Percentiles rank a stretch among this genome's conserved stretches.
Conservation (phyloP, 2,888 invertebrate genomes). For the Mimas tiliae region DNA sequence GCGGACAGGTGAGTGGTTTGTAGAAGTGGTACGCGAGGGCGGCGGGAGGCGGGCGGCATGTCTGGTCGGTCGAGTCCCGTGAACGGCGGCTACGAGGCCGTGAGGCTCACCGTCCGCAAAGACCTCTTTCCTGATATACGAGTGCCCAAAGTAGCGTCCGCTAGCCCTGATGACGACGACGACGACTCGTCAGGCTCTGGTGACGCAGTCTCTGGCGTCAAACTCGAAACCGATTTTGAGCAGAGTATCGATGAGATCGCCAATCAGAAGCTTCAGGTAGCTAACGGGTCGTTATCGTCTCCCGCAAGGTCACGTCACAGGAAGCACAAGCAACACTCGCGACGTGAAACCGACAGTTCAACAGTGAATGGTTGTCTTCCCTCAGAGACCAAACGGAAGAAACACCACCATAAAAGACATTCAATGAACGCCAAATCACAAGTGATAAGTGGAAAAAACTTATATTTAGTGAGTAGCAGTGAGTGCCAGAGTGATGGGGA, state of each 20-base stretch:
- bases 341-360: constrained; percentile 62
- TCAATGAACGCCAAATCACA: constrained; percentile 64
- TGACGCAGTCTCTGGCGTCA: constrained; percentile 69
- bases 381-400: constrained; percentile 71
- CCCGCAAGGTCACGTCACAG: constrained; percentile 67
- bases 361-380: constrained; percentile 69
- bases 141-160: constrained; percentile 55
- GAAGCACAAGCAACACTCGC: constrained; percentile 75
- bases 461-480: constrained; percentile 82
- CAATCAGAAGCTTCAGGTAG: constrained; percentile 65
- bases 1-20: constrained; percentile 82
- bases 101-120: constrained; percentile 80
- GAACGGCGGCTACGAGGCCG: constrained; percentile 79
- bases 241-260: constrained; percentile 81
- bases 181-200: constrained; percentile 59
- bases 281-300: constrained; percentile 66
- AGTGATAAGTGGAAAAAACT: constrained; percentile 83
- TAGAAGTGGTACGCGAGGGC: constrained; percentile 80
- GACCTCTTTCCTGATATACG: constrained; percentile 77
- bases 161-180: constrained; percentile 52
- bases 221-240: constrained; percentile 81
- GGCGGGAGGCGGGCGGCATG: constrained; percentile 82
- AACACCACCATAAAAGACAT: constrained; percentile 68
- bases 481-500: constrained; percentile 71
- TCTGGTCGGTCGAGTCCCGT: constrained; percentile 80